Evolutionary conservation across 2,888 invertebrate genomes (phyloP).

Genomic region (Drosophila meridiana): DNA sequence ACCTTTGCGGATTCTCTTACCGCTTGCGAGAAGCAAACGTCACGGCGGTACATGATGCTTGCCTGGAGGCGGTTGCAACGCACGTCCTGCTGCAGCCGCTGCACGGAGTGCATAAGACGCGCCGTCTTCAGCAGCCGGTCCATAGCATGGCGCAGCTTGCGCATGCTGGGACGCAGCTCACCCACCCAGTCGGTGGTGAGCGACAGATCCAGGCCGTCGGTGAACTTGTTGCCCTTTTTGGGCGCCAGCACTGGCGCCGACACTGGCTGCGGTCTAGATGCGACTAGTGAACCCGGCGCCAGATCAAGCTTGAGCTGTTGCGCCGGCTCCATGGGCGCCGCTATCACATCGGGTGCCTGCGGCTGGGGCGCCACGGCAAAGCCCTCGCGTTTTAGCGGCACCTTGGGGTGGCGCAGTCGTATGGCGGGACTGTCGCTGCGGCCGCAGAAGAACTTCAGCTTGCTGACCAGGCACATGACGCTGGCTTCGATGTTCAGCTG

Average conservation of each 20-base stretch:
- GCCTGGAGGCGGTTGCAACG: conserved; percentile 90
- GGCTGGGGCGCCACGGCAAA: conserved; percentile 75
- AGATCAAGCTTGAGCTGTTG: conserved; percentile 65
- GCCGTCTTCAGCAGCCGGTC: conserved; percentile 91
- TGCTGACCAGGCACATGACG: conserved; percentile 93
- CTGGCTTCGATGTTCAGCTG: conserved; percentile 94
- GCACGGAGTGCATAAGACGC: conserved; percentile 92
- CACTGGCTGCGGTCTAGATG: neutral
- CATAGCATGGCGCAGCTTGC: conserved; percentile 92
- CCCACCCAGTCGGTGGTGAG: conserved; percentile 91
- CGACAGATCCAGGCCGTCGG: conserved; percentile 89
- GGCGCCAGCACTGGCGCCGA: neutral
- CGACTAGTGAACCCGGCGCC: conserved; percentile 23
- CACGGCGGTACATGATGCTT: conserved; percentile 92
- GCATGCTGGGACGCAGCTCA: conserved; percentile 91
- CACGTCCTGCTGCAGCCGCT: conserved; percentile 92
- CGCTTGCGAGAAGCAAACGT: conserved; percentile 96
- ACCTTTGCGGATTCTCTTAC: conserved; percentile 86
- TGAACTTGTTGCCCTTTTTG: conserved; percentile 90
- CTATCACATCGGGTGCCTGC: conserved; percentile 82
- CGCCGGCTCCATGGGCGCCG: conserved; percentile 39
- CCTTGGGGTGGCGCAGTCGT: conserved; percentile 87
- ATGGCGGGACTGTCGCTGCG: conserved; percentile 91
- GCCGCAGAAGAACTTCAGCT: conserved; percentile 91
- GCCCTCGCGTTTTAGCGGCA: conserved; percentile 78